Percentiles rank a stretch among this genome's conserved stretches.
Evolutionary conservation across 2,888 invertebrate genomes (phyloP).

Genomic region (Tricholauxania praeusta): DNA sequence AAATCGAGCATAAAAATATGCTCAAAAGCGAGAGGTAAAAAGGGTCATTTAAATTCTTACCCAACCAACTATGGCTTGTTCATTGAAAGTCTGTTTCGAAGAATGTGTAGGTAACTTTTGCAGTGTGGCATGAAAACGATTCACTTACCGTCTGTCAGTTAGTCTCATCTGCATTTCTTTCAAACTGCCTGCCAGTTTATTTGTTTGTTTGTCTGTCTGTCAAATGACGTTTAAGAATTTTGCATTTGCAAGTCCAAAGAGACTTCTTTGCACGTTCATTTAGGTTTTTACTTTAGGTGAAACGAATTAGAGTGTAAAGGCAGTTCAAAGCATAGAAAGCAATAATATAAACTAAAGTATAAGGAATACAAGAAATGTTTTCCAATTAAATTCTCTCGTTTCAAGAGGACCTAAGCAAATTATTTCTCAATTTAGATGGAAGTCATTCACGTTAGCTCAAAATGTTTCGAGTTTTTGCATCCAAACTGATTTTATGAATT

Average conservation of each 20-base stretch:
- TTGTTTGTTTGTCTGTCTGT: no score
- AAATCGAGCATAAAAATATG: no score
- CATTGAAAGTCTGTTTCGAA: no score
- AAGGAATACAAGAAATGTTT: background rate
- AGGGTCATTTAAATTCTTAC: no score
- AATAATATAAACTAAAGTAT: background rate
- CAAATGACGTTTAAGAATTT: conserved; percentile 7
- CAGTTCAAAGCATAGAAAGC: background rate
- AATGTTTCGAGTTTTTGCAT: no score
- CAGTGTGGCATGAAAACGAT: background rate
- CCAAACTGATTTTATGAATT: no score
- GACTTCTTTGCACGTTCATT: background rate
- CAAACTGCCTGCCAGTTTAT: background rate
- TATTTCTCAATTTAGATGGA: no score
- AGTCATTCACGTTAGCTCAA: no score
- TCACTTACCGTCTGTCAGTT: background rate
- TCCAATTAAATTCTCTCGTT: background rate
- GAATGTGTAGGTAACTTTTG: background rate
- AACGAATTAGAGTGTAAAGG: background rate
- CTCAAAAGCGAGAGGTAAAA: no score
- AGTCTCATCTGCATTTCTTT: background rate
- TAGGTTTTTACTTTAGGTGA: background rate
- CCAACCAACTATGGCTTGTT: no score
- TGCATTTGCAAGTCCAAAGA: conserved; percentile 21
- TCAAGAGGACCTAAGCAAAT: no score